A percentile compares a stretch with the other conserved stretches of the same genome.
Evolutionary conservation across 2,797 vertebrate genomes (phyloP).

Genomic region (Todus mexicanus): DNA sequence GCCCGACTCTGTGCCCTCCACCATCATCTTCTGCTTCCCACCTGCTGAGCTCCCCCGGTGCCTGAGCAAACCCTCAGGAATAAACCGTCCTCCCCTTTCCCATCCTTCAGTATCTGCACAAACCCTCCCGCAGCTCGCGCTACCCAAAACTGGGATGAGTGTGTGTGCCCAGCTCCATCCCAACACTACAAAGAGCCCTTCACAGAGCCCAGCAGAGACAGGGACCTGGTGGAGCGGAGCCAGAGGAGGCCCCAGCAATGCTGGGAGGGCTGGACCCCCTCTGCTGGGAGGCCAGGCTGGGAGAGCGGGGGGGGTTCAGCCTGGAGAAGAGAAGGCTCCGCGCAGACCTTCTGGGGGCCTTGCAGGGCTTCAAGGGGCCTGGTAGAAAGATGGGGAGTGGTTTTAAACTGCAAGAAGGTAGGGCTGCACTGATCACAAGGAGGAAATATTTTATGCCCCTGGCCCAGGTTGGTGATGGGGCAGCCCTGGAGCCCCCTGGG

Average conservation of each 20-base stretch:
- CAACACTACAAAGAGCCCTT: background rate
- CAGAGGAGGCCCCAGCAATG: no score
- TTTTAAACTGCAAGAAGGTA: background rate
- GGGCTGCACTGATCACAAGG: no score
- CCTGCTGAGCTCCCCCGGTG: background rate
- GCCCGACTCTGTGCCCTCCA: background rate
- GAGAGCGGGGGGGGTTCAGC: no score
- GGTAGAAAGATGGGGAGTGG: background rate
- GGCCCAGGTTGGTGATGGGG: no score
- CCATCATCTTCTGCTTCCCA: background rate
- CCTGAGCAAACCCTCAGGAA: background rate
- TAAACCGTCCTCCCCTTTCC: rapidly evolving
- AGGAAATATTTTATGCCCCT: no score
- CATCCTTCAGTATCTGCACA: background rate
- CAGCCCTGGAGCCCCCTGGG: background rate
- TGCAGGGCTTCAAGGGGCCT: no score
- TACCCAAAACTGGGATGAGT: rapidly evolving
- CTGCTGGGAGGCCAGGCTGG: no score
- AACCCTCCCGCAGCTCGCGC: rapidly evolving
- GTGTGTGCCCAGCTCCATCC: background rate
- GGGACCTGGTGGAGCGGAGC: no score
- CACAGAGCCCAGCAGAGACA: no score
- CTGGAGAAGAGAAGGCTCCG: no score
- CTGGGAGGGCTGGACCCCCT: no score
- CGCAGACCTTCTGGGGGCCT: no score